Percentiles rank a stretch among this genome's conserved stretches.
Conservation (phyloP, 1,140 invertebrate genomes). For the Megathymus violae region DNA sequence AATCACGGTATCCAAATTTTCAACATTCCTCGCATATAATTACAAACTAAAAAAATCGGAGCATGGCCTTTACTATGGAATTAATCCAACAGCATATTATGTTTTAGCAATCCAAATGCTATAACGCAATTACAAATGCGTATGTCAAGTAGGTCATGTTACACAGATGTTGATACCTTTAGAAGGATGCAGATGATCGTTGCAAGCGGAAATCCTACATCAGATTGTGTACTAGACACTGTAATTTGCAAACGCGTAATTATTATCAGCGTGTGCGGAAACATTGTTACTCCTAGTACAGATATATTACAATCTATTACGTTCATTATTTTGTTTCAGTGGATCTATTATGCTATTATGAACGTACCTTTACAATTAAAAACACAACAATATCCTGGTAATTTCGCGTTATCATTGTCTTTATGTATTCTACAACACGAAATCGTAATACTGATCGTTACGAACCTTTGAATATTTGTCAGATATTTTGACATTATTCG, state of each 20-base stretch:
- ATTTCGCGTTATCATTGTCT: too few species aligned
- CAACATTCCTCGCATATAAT: too few species aligned
- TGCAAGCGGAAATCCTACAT: conserved; percentile 44
- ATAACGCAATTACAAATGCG: too few species aligned
- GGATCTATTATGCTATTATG: conserved; percentile 7
- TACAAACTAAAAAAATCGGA: too few species aligned
- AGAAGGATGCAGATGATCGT: conserved; percentile 5
- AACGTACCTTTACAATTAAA: not conserved
- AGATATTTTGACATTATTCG: too few species aligned
- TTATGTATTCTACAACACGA: conserved; percentile 18
- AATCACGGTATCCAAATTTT: too few species aligned
- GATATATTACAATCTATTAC: conserved; percentile 12
- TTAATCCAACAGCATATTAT: too few species aligned
- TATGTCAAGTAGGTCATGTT: too few species aligned
- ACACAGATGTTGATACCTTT: not conserved
- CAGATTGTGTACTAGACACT: conserved; percentile 37
- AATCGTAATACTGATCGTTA: not conserved
- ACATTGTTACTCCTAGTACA: not conserved
- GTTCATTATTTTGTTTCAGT: conserved; percentile 16
- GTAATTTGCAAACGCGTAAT: conserved; percentile 17
- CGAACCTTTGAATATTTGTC: too few species aligned
- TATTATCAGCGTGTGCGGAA: conserved; percentile 9
- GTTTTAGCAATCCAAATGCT: too few species aligned
- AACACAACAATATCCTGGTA: not conserved
- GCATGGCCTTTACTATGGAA: too few species aligned